Evolutionary conservation across 1,140 invertebrate genomes (phyloP), one percentile per base, ranked within the genome.

Genomic region (Paraescarpia echinospica): DNA sequence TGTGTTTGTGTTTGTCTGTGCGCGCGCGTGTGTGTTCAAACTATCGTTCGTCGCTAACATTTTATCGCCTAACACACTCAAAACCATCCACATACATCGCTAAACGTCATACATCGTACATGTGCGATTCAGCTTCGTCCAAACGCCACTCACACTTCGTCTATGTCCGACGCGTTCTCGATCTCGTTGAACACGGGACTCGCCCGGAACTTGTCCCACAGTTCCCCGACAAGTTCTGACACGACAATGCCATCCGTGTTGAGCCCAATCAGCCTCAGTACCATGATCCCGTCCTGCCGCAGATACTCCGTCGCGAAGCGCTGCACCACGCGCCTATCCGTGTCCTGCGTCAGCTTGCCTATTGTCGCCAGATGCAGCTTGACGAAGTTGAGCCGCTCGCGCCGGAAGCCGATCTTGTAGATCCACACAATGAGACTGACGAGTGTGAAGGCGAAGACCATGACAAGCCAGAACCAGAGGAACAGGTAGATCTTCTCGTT

Each of bases 401-500:
- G 33, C 31, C 91, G 34, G 89, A 93, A 92, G 18, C 34, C 89
- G 27, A 92, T 77, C 33, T 92, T 77, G 34, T 91, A 27, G 96
- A 93, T 33, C 93, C 93, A 93, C 31, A 91, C 92, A 59, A 89
- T 35, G 33, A 93, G 91, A 33, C 89, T 93, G 93, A 89, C 92
- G 77, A 91, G 18, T 31, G 51, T 93, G 34, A 89, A 51, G 31
- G 89, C 4, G 94, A 91, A 93, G 88, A 95, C 92, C 92, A 96
- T 92, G 48, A 94, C 93, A 48, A 95, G 92, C 96, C 96, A 96
- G 94, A 97, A 96, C 96, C 96, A 97, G 51, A 96, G 94, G 93
- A 97, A 96, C 35, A 97, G 95, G 93, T 96, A 96, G 88, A 96
- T 96, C 94, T 96, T 96, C 93, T 96, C 96, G 93, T 96, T 96